Percentiles rank a stretch among this genome's conserved stretches.
Evolutionary conservation across 1,140 invertebrate genomes (phyloP).

Genomic region (Polypedilum pembai): DNA sequence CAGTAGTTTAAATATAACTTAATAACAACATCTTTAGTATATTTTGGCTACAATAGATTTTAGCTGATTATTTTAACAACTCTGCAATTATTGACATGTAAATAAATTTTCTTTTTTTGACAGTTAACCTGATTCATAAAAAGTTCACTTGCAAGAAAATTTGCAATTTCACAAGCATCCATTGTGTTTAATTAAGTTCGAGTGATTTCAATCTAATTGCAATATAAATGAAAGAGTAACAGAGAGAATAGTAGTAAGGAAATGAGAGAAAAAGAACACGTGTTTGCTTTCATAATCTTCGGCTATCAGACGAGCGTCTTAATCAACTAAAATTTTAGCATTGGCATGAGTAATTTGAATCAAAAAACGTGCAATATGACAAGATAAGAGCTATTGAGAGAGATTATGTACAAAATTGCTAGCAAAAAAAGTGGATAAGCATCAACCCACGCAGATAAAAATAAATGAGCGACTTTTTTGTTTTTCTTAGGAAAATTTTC

Average conservation of each 20-base stretch:
- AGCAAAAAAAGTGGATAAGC: no score
- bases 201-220: not conserved
- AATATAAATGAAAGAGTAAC: not conserved
- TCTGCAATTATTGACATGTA: no score
- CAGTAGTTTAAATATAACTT: no score
- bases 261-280: not conserved
- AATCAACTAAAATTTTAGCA: not conserved
- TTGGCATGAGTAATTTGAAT: not conserved
- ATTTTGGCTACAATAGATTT: no score
- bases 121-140: slow-evolving; percentile 61
- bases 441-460: no score
- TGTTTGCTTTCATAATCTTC: not conserved
- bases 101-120: not conserved
- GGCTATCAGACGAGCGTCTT: not conserved
- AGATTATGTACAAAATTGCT: no score
- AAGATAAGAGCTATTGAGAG: no score
- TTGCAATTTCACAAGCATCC: slow-evolving; percentile 70
- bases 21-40: no score
- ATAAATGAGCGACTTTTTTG: no score
- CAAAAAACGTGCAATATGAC: not conserved
- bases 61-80: no score
- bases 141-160: slow-evolving; percentile 69
- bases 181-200: slow-evolving; percentile 44
- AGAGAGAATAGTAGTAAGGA: not conserved
- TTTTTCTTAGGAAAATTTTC: no score